A percentile compares a stretch with the other conserved stretches of the same genome.
Conservation (phyloP, 2,888 invertebrate species). For the Sisyra nigra region DNA sequence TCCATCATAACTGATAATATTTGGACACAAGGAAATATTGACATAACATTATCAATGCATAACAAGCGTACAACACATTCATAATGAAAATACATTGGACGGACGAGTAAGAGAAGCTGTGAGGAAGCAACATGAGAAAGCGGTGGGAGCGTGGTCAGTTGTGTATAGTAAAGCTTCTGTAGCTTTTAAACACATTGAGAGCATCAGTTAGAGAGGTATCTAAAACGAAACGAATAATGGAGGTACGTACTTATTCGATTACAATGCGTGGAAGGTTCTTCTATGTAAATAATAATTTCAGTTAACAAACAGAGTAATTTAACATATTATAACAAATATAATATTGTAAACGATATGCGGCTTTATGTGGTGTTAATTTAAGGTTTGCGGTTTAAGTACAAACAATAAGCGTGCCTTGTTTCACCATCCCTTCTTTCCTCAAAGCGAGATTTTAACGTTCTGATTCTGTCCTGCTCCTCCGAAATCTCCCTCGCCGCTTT, state of each 20-base stretch:
- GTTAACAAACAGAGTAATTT: constrained; percentile 25
- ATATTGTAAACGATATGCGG: constrained; percentile 1
- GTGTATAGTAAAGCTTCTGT: background rate
- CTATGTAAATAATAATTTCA: constrained; percentile 32
- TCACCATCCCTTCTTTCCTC: no score
- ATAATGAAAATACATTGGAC: background rate
- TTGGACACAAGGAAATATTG: constrained; percentile 17
- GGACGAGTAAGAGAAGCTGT: background rate
- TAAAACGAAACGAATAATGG: constrained; percentile 23
- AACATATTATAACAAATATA: background rate
- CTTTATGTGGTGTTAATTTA: background rate
- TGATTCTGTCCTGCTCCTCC: no score
- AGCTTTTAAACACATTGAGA: background rate
- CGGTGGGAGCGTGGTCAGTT: constrained; percentile 3
- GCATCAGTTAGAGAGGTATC: constrained; percentile 17
- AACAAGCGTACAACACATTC: constrained; percentile 8
- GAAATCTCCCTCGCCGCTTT: no score
- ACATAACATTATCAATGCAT: constrained; percentile 28
- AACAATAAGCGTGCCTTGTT: no score
- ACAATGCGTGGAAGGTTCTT: constrained; percentile 19
- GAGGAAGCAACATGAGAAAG: background rate
- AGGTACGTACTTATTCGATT: constrained; percentile 20
- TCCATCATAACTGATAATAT: no score
- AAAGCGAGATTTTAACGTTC: no score
- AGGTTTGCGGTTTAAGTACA: background rate